These are phyloP conservation scores for Sinosuthora webbiana DNA, from an alignment of 2,113 vertebrate species.

Conservation along the genomic window DNA sequence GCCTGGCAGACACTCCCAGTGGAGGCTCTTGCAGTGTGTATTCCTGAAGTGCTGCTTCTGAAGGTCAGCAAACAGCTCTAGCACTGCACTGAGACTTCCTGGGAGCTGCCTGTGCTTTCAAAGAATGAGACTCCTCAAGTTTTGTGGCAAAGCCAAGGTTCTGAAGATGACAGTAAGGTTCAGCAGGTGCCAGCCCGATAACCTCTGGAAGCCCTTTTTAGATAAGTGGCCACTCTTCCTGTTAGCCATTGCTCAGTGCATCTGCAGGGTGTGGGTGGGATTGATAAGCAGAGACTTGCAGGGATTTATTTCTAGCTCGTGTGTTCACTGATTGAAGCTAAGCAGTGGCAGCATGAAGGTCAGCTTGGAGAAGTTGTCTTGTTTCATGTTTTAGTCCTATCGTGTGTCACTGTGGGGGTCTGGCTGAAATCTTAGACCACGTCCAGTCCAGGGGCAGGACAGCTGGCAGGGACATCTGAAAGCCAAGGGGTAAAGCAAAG, in stretches of 20 bases:
- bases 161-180: neutral
- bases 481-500: neutral
- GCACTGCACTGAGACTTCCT: neutral
- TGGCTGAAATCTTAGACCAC: neutral
- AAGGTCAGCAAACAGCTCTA: neutral
- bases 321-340: neutral
- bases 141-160: neutral
- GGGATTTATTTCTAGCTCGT: slow-evolving; percentile 10
- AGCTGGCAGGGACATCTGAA: neutral
- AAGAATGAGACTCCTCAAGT: neutral
- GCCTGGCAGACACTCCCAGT: neutral
- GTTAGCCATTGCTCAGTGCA: neutral
- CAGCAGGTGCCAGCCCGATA: neutral
- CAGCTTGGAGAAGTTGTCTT: neutral
- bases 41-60: neutral
- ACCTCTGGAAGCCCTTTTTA: neutral
- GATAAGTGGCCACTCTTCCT: neutral
- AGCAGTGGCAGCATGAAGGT: neutral
- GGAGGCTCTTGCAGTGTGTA: neutral
- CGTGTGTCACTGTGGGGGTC: neutral
- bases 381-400: neutral
- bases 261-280: neutral
- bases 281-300: neutral
- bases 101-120: neutral
- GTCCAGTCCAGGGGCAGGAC: neutral